Evolutionary conservation across 92 coral and sea anemone species (phyloP), one percentile per base, ranked within the genome.

Genomic region (Actinernus sp.): DNA sequence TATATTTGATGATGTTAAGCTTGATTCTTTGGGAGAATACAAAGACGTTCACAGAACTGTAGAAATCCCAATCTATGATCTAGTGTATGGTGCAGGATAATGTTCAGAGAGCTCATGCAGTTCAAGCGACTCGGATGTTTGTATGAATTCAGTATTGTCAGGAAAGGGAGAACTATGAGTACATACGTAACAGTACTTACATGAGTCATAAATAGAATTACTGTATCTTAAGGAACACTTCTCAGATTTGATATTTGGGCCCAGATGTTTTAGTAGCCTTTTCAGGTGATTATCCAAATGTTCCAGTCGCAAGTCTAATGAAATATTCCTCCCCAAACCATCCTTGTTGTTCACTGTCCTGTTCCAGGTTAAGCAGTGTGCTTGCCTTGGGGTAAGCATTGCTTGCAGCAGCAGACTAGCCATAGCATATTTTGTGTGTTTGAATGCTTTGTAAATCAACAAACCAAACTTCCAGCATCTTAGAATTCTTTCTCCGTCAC

Each of bases 401-500:
- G 86, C 79, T 28, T 50, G 46, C 20, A 79, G 63, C 18, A 26
- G 50, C 8, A 79, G 45, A 5, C 72, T 50, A 34, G 79, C 86
- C 4, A 60, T 31, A 2, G 79, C 79, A 71, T 79, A 70, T 22
- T 70, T 79, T 4, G 19, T 19, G 23, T 79, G 86, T 2, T 48
- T 48, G 48, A 70, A 29, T 24, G 73, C 80, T 38, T 62, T 79
- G 46, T 49, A 79, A 23, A 71, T 50, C 39, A 67, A 40, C 65
- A 77, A 29, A 51, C 49, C n/a, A 39, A 44, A 67, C 36, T 78
- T 78, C 85, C 85, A 78, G 71, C 79, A 78, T 60, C 78, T 18
- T 50, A 78, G 5, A 29, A 78, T 68, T 33, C 80, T 40, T 36
- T 10, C 51, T 11, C 84, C 76, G 49, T 76, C 76, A 18, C 84